Evolutionary conservation across 2,888 invertebrate genomes (phyloP), one percentile per base, ranked within the genome.

Genomic region (Liposcelis brunnea): DNA sequence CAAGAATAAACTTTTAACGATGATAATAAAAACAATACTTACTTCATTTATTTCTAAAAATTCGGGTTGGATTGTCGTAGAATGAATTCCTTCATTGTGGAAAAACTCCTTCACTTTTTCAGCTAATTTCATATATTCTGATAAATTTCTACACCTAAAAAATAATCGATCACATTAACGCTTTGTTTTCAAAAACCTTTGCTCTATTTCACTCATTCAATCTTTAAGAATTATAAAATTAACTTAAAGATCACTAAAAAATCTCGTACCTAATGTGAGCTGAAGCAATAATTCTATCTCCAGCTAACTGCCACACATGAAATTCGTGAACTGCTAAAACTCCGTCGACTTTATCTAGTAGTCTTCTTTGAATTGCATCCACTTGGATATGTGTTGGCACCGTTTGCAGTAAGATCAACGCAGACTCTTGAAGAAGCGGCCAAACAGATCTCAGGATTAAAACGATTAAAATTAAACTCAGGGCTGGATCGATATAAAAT

Each of bases 31-130:
- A n/a, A n/a, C n/a, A 26, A 26, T 26, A 48, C 54, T 48, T 51
- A 56, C 56, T 47, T 51, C 52, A 15, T 51, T 77, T 56, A 84
- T 72, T 61, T 94, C 93, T 43, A 89, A 80, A 63, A 95, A 95
- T 67, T 97, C 97, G 0, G 95, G 95, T 61, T 97, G 95, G 60
- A 97, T 95, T 26, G 97, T 97, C 16, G 95, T 95, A 35, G 95
- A 95, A 65, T 97, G 97, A 54, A 97, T 95, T 43, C 95, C 95
- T 64, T 94, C 93, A 60, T 94, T 87, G 64, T 97, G 97, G 66
- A 97, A 95, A 68, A 95, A 89, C 60, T 89, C 85, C 63, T 95
- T 97, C 7, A 95, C 87, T 61, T 89, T 84, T 60, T 89, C 89
- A 0, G 95, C 94, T 52, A 97, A 86, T 60, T 85, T 83, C 90